Conservation (phyloP, 2,113 vertebrate species). For the Anser brachyrhynchus region DNA sequence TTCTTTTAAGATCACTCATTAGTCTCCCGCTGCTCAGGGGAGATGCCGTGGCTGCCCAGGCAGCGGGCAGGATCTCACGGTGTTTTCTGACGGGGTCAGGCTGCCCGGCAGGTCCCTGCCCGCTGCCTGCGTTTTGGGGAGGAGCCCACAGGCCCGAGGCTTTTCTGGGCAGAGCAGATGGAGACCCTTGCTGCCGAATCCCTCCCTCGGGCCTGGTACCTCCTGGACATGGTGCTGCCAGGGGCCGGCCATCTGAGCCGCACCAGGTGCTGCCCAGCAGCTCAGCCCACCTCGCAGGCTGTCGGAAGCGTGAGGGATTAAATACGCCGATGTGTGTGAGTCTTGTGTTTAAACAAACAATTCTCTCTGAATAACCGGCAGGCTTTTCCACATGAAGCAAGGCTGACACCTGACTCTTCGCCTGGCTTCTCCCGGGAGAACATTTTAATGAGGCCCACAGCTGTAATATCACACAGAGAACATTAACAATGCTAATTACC, state of each 20-base stretch:
- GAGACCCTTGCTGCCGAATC: background rate
- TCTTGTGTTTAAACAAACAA: slow-evolving; percentile 32
- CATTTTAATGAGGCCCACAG: slow-evolving; percentile 79
- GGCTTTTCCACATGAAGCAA: slow-evolving; percentile 18
- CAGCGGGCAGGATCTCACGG: background rate
- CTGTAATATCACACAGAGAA: slow-evolving; percentile 75
- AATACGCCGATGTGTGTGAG: slow-evolving; percentile 13
- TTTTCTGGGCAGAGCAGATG: background rate
- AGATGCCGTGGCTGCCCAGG: background rate
- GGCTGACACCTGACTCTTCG: slow-evolving; percentile 71
- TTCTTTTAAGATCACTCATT: background rate
- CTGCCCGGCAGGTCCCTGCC: background rate
- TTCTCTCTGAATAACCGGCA: slow-evolving; percentile 24
- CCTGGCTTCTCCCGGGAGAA: slow-evolving; percentile 65
- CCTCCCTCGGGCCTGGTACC: background rate
- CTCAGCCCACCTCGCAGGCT: background rate
- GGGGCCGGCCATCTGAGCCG: background rate
- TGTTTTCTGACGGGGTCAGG: background rate
- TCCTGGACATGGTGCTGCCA: background rate
- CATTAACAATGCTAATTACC: slow-evolving; percentile 81
- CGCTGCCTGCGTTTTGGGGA: background rate
- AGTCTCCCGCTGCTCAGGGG: background rate
- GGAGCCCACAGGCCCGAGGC: fast-evolving
- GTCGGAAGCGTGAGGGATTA: background rate
- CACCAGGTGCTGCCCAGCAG: background rate